Evolutionary conservation across 2,113 vertebrate genomes (phyloP), one percentile per base, ranked within the genome.

Genomic region (Lepisosteus oculatus): DNA sequence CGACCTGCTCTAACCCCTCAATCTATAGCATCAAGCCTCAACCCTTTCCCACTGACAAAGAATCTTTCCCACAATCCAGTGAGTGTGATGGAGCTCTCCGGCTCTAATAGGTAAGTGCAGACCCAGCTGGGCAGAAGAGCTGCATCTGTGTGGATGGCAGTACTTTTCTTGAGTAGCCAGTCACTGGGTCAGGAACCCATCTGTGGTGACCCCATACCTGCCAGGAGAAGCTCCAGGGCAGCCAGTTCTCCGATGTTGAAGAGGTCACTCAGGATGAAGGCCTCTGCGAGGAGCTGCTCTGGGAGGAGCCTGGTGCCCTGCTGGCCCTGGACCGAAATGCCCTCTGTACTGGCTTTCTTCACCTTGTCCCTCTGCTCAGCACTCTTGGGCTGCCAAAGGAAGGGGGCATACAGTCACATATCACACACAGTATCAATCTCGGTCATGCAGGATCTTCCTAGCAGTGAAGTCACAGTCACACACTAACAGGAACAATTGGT

Each of bases 181-280:
- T 2, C 29, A 29, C 29, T 29, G 29, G 29, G 29, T 29, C 29
- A 29, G 29, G 47, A 6, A 51, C 5, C 5, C 47, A 51, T 51
- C 47, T 51, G 15, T 14, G 11, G 14, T 61, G 42, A 6, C n/a
- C 61, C 29, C 14, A 87, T 85, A 99, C 97, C 97, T 85, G 96
- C 95, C 74, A 99, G 86, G 42, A 99, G 92, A 72, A 99, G 93
- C 74, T 99, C 97, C 76, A 99, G 91, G 73, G 97, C 96, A 68
- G 95, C 92, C 78, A 99, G 78, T 79, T 99, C 97, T 76, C 95
- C 96, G 41, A 98, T 93, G 78, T 97, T 94, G 83, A 99, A 99
- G 67, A 99, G 90, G 83, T 99, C 95, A 74, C 97, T 99, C 72
- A 99, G 91, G 85, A 99, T 98, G 85, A 99, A 99, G 45, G 96